Percentiles rank a stretch among this genome's conserved stretches.
phyloP scores from a whole-genome alignment of 1,140 invertebrate species.

The Drosophila kepulauana region DNA sequence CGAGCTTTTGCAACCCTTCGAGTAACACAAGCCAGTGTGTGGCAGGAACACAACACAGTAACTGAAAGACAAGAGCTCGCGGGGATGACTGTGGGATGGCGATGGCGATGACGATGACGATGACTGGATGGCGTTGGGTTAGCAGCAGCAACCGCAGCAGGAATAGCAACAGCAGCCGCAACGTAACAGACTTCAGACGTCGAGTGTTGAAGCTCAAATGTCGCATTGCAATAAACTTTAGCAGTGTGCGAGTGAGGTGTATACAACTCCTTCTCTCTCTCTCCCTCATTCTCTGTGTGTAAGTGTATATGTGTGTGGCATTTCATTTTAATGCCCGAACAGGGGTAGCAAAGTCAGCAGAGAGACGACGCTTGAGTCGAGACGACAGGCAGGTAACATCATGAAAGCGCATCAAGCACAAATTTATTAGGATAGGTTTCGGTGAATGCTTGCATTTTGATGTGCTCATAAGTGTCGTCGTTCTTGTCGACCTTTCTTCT shows the following conservation, averaged over 20 bases:
- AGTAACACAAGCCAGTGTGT: conserved; percentile 29
- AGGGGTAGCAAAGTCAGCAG: conserved; percentile 22
- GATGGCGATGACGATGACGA: neutral
- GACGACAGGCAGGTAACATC: conserved; percentile 71
- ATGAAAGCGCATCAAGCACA: conserved; percentile 82
- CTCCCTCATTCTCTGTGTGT: neutral
- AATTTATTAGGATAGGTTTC: conserved; percentile 83
- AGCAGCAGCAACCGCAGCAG: conserved; percentile 30
- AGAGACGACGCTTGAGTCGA: conserved; percentile 1
- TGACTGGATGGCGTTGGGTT: neutral
- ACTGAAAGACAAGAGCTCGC: conserved; percentile 6
- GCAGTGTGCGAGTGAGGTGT: conserved; percentile 22
- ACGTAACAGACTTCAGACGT: conserved; percentile 74
- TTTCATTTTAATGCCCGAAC: conserved; percentile 73
- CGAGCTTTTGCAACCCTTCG: conserved; percentile 75
- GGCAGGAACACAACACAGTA: conserved; percentile 1
- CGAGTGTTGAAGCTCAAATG: conserved; percentile 83
- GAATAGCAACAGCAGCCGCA: conserved; percentile 46
- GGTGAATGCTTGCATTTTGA: conserved; percentile 81
- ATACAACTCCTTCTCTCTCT: no score
- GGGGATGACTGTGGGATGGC: neutral
- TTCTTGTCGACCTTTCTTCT: neutral
- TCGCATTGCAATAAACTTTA: conserved; percentile 82
- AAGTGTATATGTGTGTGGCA: conserved; percentile 43
- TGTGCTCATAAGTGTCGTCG: conserved; percentile 55